Base-by-base conservation (phyloP, 1,140 invertebrate species). In the Dendrolimus punctatus region DNA sequence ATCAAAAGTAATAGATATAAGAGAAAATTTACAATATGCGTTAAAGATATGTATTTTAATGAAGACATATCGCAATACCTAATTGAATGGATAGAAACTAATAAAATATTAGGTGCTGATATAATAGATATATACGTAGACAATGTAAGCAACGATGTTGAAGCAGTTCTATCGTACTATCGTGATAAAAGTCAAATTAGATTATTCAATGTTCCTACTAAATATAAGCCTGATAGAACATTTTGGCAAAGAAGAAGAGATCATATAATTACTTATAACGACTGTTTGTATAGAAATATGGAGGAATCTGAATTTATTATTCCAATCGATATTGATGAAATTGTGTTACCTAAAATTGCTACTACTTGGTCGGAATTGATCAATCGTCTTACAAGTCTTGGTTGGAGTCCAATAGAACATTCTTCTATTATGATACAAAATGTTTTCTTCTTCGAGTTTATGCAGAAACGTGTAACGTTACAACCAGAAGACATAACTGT, bases 221-320 rank as follows among this genome's bases (percentile, higher is more conserved):
- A 76, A 52, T 51, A 76, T 76, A 75, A 87, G 49, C 77, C 88
- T 8, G 66, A 72, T 46, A 79, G 88, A 60, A 88, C 91, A 62
- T 71, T 92, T 7, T 93, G 92, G 91, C 92, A 93, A 60, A 90
- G 92, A 58, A 82, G 93, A 56, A 84, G 91, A 58, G 89, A 92
- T 79, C 93, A 94, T 71, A 77, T 94, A 40, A 85, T 94, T 52
- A 89, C 92, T 0, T 94, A 94, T 71, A 94, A 94, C 71, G 92
- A 94, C 53, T 85, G 82, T 63, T 90, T 94, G 47, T 94, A 94
- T 71, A 89, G 91, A 64, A 92, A 91, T 75, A 71, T 93, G 39
- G 69, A 89, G 53, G 87, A 85, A 49, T 91, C 91, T 5, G 80
- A 90, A 60, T 94, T 88, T 75, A 87, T 94, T 8, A 69, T 93